phyloP scores from a whole-genome alignment of 2,113 vertebrate genomes.

The Archocentrus centrarchus region DNA sequence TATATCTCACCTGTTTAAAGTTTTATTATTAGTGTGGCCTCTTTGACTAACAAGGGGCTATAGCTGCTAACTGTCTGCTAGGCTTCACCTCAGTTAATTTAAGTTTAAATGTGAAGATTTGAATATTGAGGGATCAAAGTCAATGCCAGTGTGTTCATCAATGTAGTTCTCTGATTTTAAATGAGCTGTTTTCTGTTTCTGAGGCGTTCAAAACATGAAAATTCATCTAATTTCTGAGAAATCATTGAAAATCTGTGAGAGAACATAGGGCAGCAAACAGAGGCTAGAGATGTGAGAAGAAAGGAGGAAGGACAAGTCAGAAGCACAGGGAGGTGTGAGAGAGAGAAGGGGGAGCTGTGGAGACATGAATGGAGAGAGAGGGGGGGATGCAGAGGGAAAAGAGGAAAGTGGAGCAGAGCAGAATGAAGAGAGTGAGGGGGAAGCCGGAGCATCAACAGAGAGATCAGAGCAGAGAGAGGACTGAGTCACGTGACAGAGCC shows the following conservation, averaged over 20 bases:
- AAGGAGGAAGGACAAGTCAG: background rate
- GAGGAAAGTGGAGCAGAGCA: conserved; percentile 14
- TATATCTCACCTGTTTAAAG: too few species aligned
- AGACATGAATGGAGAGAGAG: too few species aligned
- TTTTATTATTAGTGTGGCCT: too few species aligned
- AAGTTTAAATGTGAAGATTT: background rate
- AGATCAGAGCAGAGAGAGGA: conserved; percentile 15
- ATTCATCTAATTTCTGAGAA: conserved; percentile 11
- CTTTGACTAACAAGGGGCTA: too few species aligned
- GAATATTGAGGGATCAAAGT: background rate
- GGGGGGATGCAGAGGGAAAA: background rate
- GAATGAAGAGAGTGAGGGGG: conserved; percentile 9
- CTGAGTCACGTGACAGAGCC: conserved; percentile 64
- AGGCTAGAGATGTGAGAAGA: background rate
- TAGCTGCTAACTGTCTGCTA: too few species aligned
- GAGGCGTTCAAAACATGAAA: background rate
- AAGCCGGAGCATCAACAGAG: background rate
- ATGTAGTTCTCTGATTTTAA: background rate
- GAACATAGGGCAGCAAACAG: background rate
- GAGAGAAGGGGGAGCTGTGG: background rate
- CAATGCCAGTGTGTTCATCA: background rate
- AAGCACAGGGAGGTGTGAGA: background rate
- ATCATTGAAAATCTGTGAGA: background rate
- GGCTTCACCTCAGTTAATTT: background rate
- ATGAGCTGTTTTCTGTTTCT: background rate